Evolutionary conservation across 1,140 invertebrate species (phyloP).

Genomic region (Bacillus rossius): DNA sequence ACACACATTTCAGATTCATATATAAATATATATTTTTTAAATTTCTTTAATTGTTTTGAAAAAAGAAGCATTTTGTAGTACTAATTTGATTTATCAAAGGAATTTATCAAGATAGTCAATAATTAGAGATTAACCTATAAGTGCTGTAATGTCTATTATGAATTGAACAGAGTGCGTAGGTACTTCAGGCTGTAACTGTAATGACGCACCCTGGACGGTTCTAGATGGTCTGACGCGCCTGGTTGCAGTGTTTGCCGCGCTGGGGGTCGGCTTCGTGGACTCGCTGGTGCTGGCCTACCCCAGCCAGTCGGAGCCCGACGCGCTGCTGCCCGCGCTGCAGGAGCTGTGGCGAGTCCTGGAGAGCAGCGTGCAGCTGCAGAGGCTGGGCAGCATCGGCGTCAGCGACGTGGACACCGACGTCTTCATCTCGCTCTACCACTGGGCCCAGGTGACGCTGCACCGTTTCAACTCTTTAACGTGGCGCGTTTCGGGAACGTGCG

Average conservation of each 20-base stretch:
- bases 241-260: slow-evolving; percentile 55
- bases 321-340: slow-evolving; percentile 55
- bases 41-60: too few relatives aligned
- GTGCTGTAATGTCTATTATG: too few relatives aligned
- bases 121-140: too few relatives aligned
- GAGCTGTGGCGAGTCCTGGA: slow-evolving; percentile 69
- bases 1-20: too few relatives aligned
- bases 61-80: too few relatives aligned
- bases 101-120: too few relatives aligned
- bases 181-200: too few relatives aligned
- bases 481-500: too few relatives aligned
- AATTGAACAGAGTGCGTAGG: too few relatives aligned
- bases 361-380: slow-evolving; percentile 55
- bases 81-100: too few relatives aligned
- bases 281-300: slow-evolving; percentile 70
- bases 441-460: slow-evolving; percentile 61
- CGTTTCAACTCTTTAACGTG: slow-evolving; percentile 7
- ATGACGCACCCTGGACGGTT: too few relatives aligned
- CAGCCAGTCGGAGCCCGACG: slow-evolving; percentile 45
- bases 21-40: too few relatives aligned
- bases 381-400: slow-evolving; percentile 72
- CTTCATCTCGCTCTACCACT: slow-evolving; percentile 70
- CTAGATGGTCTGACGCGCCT: neutral
- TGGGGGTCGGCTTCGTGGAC: slow-evolving; percentile 62
- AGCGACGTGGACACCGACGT: slow-evolving; percentile 80